Conservation (phyloP, 2,888 invertebrate species). For the Microctonus brassicae region DNA sequence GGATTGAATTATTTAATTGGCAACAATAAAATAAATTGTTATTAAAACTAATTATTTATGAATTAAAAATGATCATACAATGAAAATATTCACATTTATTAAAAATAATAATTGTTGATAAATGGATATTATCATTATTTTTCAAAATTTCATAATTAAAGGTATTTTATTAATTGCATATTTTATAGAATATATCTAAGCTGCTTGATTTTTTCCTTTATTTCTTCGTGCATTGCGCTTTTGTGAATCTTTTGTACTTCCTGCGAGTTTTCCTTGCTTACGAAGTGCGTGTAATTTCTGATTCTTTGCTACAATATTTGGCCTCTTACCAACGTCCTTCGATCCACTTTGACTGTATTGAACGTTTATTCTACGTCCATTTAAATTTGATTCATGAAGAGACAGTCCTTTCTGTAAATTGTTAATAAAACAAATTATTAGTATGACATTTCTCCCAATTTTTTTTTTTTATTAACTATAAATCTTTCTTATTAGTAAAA, state of each 20-base stretch:
- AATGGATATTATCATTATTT: background rate
- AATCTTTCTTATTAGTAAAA: no score
- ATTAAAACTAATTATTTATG: background rate
- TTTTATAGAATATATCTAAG: constrained; percentile 34
- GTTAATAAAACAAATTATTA: background rate
- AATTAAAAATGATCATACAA: background rate
- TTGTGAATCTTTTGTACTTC: constrained; percentile 61
- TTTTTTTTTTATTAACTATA: background rate
- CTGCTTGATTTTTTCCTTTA: constrained; percentile 32
- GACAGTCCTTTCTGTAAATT: constrained; percentile 69
- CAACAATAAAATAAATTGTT: background rate
- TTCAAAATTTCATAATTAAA: background rate
- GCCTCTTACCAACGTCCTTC: constrained; percentile 60
- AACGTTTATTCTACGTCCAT: constrained; percentile 69
- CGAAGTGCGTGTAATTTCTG: constrained; percentile 69
- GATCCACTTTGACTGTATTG: constrained; percentile 66
- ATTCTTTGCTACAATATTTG: constrained; percentile 67
- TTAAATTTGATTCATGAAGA: constrained; percentile 67
- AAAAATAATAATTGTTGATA: no score
- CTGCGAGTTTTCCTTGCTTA: constrained; percentile 65
- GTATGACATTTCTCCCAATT: background rate
- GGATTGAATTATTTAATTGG: background rate
- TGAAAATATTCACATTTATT: no score
- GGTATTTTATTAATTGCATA: background rate
- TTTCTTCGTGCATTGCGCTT: constrained; percentile 58